These are phyloP conservation scores for Epicauta chinensis DNA, from an alignment of 1,140 invertebrate genomes.

Conservation along the genomic window DNA sequence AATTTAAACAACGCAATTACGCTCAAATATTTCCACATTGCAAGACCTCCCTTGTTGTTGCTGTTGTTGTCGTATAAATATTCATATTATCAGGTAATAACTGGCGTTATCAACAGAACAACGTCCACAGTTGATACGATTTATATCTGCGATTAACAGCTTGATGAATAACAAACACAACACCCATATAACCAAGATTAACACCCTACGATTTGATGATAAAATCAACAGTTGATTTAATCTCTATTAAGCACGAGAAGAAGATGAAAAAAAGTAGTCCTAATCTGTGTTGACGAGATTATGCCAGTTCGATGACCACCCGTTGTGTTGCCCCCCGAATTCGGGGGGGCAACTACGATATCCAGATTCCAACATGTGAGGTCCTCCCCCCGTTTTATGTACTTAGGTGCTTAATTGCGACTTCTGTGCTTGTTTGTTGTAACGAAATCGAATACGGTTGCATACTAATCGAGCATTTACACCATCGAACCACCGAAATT, in stretches of 20 bases:
- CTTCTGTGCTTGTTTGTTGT: conserved; percentile 15
- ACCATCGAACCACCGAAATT: background rate
- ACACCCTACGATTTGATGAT: background rate
- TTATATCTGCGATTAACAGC: conserved; percentile 2
- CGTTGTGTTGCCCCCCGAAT: too few species aligned
- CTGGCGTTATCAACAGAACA: background rate
- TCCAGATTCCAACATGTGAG: conserved; percentile 5
- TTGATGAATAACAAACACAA: conserved; percentile 4
- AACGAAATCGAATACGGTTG: conserved; percentile 7
- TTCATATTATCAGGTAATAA: conserved; percentile 6
- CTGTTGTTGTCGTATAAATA: too few species aligned
- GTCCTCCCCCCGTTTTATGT: background rate
- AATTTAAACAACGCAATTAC: too few species aligned
- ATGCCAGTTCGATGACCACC: too few species aligned
- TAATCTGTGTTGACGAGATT: too few species aligned
- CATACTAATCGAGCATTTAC: conserved; percentile 16
- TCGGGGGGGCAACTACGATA: too few species aligned
- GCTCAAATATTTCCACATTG: too few species aligned
- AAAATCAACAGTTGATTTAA: too few species aligned
- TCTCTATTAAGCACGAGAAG: too few species aligned
- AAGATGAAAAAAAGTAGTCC: too few species aligned
- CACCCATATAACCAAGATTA: background rate
- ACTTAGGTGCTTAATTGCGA: conserved; percentile 15
- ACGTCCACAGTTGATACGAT: conserved; percentile 1
- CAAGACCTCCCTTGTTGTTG: conserved; percentile 1